A percentile compares a stretch with the other conserved stretches of the same genome.
phyloP scores from a whole-genome alignment of 2,888 invertebrate species.

The Heliconius sara region DNA sequence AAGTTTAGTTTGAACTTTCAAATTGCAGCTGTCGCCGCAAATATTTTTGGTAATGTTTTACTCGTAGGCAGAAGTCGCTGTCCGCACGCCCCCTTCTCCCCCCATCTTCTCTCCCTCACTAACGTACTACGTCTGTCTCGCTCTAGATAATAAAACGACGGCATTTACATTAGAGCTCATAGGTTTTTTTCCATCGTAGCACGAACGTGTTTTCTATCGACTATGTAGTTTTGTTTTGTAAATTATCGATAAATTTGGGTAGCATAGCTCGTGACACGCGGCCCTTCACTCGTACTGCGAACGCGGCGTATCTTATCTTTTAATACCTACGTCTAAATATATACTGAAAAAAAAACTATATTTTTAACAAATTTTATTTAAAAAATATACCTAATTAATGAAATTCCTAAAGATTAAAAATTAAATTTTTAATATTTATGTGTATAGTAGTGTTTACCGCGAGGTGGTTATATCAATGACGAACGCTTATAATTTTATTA shows the following conservation, averaged over 20 bases:
- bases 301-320: conserved; percentile 65
- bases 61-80: conserved; percentile 49
- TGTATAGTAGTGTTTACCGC: conserved; percentile 78
- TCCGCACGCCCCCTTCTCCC: background rate
- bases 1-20: conserved; percentile 55
- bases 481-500: conserved; percentile 70
- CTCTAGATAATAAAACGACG: conserved; percentile 65
- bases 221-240: conserved; percentile 63
- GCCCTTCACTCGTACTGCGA: conserved; percentile 62
- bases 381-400: conserved; percentile 75
- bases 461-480: conserved; percentile 69
- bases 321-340: conserved; percentile 75
- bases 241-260: conserved; percentile 46
- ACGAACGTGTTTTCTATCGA: conserved; percentile 68
- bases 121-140: conserved; percentile 54
- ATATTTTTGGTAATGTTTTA: conserved; percentile 80
- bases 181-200: conserved; percentile 72
- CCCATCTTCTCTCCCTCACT: conserved; percentile 43
- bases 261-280: conserved; percentile 65
- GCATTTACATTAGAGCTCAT: conserved; percentile 77
- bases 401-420: conserved; percentile 81
- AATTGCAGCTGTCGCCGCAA: conserved; percentile 71
- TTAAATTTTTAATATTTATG: conserved; percentile 79
- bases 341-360: conserved; percentile 76
- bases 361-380: conserved; percentile 81